phyloP scores from a whole-genome alignment of 2,797 vertebrate genomes.

The Takifugu ocellatus region DNA sequence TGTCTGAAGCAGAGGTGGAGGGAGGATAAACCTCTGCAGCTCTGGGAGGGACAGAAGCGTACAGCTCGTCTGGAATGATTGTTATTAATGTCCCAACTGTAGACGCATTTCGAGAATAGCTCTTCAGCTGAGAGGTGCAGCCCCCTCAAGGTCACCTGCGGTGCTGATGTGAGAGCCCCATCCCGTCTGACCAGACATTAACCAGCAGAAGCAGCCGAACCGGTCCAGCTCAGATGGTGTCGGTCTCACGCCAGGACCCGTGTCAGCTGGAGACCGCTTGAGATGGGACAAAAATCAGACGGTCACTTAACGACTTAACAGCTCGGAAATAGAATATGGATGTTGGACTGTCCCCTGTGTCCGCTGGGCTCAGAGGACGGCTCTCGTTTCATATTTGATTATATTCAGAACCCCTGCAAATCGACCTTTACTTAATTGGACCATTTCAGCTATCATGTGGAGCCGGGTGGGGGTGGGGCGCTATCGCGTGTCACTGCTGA shows the following conservation, averaged over 20 bases:
- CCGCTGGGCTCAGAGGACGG: not conserved
- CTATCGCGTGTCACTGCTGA: slow-evolving; percentile 7
- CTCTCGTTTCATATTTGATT: slow-evolving; percentile 21
- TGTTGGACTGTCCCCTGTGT: slow-evolving; percentile 14
- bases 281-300: not conserved
- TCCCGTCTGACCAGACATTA: too few species aligned
- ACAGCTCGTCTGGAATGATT: too few species aligned
- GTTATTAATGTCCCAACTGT: too few species aligned
- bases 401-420: slow-evolving; percentile 21
- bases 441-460: slow-evolving; percentile 14
- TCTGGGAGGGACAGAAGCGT: too few species aligned
- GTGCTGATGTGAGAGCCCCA: too few species aligned
- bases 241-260: not conserved
- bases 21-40: too few species aligned
- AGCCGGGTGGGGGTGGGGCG: too few species aligned
- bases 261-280: not conserved
- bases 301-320: not conserved
- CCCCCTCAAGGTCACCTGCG: too few species aligned
- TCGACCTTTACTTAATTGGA: slow-evolving; percentile 36
- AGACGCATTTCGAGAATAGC: too few species aligned
- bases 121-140: too few species aligned
- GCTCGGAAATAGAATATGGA: slow-evolving; percentile 7
- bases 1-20: too few species aligned
- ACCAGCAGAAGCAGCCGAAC: too few species aligned
- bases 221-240: not conserved